Evolutionary conservation across 1,140 invertebrate species (phyloP), one percentile per base, ranked within the genome.

Genomic region (Bacillus rossius): DNA sequence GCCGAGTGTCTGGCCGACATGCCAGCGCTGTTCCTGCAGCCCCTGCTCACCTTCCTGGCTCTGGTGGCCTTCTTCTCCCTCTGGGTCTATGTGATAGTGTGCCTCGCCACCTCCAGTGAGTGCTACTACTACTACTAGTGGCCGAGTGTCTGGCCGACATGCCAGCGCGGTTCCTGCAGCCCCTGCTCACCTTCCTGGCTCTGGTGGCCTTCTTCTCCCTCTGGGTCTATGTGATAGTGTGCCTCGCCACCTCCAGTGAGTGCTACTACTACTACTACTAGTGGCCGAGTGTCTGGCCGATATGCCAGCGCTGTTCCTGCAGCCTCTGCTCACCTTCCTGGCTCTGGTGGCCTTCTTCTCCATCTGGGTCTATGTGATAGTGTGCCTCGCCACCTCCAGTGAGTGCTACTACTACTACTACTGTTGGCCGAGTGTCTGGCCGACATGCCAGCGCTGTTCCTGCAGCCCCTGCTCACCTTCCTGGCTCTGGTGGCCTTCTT

Each of bases 381-480:
- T 85, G 22, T 84, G 77, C 65, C 72, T 89, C 4, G 81, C 82
- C n/a, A 87, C 86, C 62, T 79, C 85, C 37, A 79, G 87, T 89
- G 77, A 82, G 83, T 78, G 41, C n/a, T n/a, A n/a, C n/a, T n/a
- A n/a, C n/a, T n/a, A n/a, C n/a, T n/a, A n/a, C n/a, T n/a, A n/a
- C n/a, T n/a, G n/a, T n/a, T n/a, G n/a, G n/a, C n/a, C n/a, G n/a
- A n/a, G n/a, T n/a, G n/a, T n/a, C n/a, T n/a, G n/a, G n/a, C 84
- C 48, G 84, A 85, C 66, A 80, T 96, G 60, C 93, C 94, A 5
- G 84, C 82, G n/a, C 73, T 98, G 22, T 86, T 96, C 66, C 75
- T 94, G 19, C 93, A 95, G 68, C 94, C 94, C 1, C 69, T 96
- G 1, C 75, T 93, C 57, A 96, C 94, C 0, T 94, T 94, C 69